Base-by-base conservation (phyloP, 2,113 vertebrate species). In the Ariopsis seemanni region DNA sequence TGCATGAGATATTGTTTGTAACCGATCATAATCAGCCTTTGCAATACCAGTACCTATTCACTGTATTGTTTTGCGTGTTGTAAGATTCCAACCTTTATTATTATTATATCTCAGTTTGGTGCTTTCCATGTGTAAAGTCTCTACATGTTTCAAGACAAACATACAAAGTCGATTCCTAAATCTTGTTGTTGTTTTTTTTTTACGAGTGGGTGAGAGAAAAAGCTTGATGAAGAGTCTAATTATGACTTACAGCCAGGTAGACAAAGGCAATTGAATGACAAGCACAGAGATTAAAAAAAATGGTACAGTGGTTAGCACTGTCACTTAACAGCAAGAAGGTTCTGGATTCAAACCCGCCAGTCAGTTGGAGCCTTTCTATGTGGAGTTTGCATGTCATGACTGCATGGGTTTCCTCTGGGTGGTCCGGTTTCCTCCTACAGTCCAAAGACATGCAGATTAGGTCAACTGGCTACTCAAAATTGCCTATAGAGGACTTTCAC, bases 231-330 rank as follows among this genome's bases (percentile, higher is more conserved):
- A 63, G 11, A 67, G 42, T 80, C 5, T 65, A 52, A 53, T 67
- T 57, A 30, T 57, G 5, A 48, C 3, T 67, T 86, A 7, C 50
- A 42, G 6, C 50, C 77, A 55, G 30, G 55, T n/a, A 62, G 30
- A 57, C 50, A 62, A 74, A 87, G 55, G 85, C 63, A 69, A 55
- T 55, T 55, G n/a, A 30, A 80, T 77, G 14, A 80, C 78, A 60
- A 52, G 27, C 12, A 53, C n/a, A n/a, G 20, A 58, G 34, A 65
- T 79, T 50, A 30, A 30, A 71, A 75, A 53, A 57, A 57, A 57
- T 11, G 10, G 10, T 12, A 1, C 8, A 57, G 55, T 12, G 2
- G 11, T 15, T 57, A 57, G 55, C 55, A 57, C 55, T 57, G 42
- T 42, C 42, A 42, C 42, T 42, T 42, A 42, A 42, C 42, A 42